Conservation (phyloP, 2,113 vertebrate genomes). For the Globicephala melas region DNA sequence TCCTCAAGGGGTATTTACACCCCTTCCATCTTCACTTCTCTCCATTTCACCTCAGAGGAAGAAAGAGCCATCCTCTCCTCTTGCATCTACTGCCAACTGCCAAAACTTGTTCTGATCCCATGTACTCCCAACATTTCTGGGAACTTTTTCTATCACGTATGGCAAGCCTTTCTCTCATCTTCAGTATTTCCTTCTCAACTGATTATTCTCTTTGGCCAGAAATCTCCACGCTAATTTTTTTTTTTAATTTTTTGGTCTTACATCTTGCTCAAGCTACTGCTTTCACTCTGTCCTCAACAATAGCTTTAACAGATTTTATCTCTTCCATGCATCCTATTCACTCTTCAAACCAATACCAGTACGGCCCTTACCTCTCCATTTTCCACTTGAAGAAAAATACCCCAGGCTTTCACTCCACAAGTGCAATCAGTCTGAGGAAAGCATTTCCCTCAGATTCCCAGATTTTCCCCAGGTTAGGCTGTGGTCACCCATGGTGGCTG, state of each 20-base stretch:
- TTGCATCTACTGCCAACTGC: neutral
- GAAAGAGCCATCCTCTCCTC: neutral
- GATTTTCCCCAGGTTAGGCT: accelerated
- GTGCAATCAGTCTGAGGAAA: neutral
- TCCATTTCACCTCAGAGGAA: neutral
- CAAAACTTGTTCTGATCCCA: too few relatives aligned
- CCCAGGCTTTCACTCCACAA: neutral
- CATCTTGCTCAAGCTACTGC: neutral
- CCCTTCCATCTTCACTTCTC: neutral
- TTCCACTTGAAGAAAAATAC: neutral
- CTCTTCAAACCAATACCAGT: neutral
- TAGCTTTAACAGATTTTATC: neutral
- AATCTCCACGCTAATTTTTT: too few relatives aligned
- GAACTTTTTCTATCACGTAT: neutral
- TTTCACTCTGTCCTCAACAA: neutral
- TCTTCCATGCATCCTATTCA: neutral
- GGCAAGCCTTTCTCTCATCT: too few relatives aligned
- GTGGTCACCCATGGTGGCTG: accelerated
- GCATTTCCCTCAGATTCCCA: neutral
- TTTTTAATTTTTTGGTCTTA: neutral
- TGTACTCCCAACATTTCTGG: too few relatives aligned
- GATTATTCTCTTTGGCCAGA: neutral
- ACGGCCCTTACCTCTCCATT: neutral
- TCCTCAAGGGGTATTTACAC: neutral
- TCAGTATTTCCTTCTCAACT: neutral